Conservation (phyloP, 2,888 invertebrate genomes). For the Trichogramma dendrolimi region DNA sequence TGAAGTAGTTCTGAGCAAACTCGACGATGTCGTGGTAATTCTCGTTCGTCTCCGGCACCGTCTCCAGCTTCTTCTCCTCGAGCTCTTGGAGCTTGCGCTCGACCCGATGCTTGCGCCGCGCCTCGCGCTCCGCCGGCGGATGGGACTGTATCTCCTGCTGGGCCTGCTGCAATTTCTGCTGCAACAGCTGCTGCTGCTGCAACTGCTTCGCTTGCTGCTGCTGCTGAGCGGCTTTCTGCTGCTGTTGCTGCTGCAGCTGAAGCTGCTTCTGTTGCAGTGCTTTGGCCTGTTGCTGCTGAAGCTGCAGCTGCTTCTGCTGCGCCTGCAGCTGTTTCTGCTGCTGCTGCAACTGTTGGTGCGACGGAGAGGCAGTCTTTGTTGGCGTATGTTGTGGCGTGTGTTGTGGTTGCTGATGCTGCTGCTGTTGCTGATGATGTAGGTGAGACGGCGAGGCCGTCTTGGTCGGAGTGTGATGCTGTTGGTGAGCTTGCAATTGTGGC, state of each 20-base stretch:
- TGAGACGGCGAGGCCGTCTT: too few species aligned
- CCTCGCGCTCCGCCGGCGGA: conserved; percentile 64
- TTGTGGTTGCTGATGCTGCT: conserved; percentile 20
- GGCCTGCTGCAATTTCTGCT: conserved; percentile 33
- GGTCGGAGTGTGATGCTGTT: conserved; percentile 31
- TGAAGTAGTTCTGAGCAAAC: conserved; percentile 91
- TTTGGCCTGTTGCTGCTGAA: conserved; percentile 3
- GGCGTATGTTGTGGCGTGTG: conserved; percentile 9
- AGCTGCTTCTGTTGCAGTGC: background rate
- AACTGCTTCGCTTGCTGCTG: conserved; percentile 14
- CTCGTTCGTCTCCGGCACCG: conserved; percentile 46
- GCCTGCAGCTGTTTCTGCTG: conserved; percentile 32
- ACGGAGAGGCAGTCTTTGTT: conserved; percentile 13
- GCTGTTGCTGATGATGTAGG: conserved; percentile 31
- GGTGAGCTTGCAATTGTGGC: conserved; percentile 34
- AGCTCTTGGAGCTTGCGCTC: conserved; percentile 82
- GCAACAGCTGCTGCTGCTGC: conserved; percentile 30
- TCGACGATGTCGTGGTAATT: conserved; percentile 79
- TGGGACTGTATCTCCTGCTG: conserved; percentile 17
- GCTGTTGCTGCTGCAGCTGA: background rate
- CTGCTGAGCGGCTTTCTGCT: conserved; percentile 23
- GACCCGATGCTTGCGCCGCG: conserved; percentile 77
- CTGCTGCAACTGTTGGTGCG: conserved; percentile 35
- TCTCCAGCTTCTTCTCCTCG: conserved; percentile 58
- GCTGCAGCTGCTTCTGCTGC: conserved; percentile 35